Conservation (phyloP, 2,888 invertebrate genomes). For the Chloromyia formosa region DNA sequence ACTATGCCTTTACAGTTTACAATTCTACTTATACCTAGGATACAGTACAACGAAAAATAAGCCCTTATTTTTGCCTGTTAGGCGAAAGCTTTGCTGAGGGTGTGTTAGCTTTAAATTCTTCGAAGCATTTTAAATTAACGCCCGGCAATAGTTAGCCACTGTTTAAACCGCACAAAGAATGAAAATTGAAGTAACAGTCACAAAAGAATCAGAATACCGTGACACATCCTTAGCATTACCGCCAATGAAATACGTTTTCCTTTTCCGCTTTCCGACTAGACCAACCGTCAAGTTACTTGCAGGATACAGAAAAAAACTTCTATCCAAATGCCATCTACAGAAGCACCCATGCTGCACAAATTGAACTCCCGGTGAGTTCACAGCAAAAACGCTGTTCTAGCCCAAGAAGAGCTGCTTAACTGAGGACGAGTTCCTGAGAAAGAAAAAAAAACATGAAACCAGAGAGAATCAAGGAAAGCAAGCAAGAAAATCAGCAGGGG, state of each 20-base stretch:
- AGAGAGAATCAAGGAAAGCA: slow-evolving; percentile 6
- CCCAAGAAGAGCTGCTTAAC: too few species aligned
- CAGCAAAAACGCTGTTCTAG: background rate
- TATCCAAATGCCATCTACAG: slow-evolving; percentile 28
- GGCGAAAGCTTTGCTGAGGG: background rate
- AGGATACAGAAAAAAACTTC: too few species aligned
- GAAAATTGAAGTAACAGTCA: background rate
- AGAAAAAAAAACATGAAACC: background rate
- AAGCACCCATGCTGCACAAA: slow-evolving; percentile 45
- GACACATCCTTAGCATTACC: slow-evolving; percentile 6
- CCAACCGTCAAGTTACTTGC: background rate
- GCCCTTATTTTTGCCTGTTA: too few species aligned
- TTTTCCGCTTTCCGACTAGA: too few species aligned
- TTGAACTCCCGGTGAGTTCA: slow-evolving; percentile 33
- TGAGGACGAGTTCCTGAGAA: too few species aligned
- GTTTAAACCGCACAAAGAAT: slow-evolving; percentile 8
- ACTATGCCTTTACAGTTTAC: too few species aligned
- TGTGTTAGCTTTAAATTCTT: slow-evolving; percentile 21
- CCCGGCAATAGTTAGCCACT: slow-evolving; percentile 38
- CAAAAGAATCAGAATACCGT: slow-evolving; percentile 11
- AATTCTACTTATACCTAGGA: too few species aligned
- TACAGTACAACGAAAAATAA: too few species aligned
- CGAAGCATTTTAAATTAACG: slow-evolving; percentile 41
- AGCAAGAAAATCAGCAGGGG: background rate
- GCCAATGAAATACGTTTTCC: too few species aligned